Evolutionary conservation across 2,113 vertebrate genomes (phyloP).

Genomic region (Myrmecophaga tridactyla): DNA sequence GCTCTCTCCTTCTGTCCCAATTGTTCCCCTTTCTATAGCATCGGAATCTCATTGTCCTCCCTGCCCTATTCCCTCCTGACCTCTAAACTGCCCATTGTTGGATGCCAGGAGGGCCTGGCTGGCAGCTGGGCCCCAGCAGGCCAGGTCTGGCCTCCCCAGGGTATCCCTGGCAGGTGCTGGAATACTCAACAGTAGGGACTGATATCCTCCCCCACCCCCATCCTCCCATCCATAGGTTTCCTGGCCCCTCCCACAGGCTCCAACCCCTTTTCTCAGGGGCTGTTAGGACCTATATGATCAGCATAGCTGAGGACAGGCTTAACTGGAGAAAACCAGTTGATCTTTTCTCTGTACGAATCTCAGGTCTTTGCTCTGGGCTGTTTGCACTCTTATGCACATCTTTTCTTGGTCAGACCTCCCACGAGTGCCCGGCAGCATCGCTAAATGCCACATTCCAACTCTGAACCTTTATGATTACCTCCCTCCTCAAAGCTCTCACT

Average conservation of each 20-base stretch:
- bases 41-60: slow-evolving; percentile 74
- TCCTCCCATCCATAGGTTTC: not conserved
- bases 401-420: not conserved
- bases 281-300: not conserved
- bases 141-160: slow-evolving; percentile 45
- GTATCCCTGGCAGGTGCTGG: slow-evolving; percentile 64
- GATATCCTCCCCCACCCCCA: not conserved
- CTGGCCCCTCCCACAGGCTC: not conserved
- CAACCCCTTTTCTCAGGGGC: not conserved
- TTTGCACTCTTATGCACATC: not conserved
- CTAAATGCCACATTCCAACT: not conserved
- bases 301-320: not conserved
- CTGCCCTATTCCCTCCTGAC: slow-evolving; percentile 66
- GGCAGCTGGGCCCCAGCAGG: slow-evolving; percentile 70
- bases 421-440: not conserved
- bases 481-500: not conserved
- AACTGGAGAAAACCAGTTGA: not conserved
- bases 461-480: not conserved
- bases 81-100: slow-evolving; percentile 67
- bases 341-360: not conserved
- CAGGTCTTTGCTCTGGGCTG: not conserved
- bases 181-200: slow-evolving; percentile 17
- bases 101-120: slow-evolving; percentile 37
- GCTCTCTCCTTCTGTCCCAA: slow-evolving; percentile 50
- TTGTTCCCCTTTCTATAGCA: slow-evolving; percentile 74